These are phyloP conservation scores for Sminthurides aquaticus DNA, from an alignment of 2,888 invertebrate genomes.

Conservation along the genomic window DNA sequence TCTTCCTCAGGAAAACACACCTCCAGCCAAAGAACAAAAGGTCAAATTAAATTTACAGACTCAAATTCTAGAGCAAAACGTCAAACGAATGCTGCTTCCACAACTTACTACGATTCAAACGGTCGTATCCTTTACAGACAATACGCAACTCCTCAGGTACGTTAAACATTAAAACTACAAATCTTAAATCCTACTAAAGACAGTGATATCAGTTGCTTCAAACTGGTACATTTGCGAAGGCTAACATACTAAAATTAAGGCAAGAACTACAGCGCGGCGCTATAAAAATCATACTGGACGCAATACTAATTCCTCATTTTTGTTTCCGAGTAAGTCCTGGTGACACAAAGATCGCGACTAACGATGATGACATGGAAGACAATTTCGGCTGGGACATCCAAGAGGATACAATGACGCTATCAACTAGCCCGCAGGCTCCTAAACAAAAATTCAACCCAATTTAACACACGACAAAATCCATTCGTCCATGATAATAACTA, in stretches of 20 bases:
- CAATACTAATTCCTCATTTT: not conserved
- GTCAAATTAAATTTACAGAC: conserved; percentile 20
- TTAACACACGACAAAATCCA: too few species aligned
- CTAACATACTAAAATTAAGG: not conserved
- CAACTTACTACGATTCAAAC: not conserved
- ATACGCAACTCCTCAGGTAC: not conserved
- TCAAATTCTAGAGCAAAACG: conserved; percentile 12
- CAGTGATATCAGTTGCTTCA: too few species aligned
- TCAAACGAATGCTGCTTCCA: not conserved
- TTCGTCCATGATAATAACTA: too few species aligned
- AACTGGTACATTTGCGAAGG: too few species aligned
- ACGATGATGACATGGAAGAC: not conserved
- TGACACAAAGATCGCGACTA: not conserved
- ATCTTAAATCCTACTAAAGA: too few species aligned
- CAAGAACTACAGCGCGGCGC: too few species aligned
- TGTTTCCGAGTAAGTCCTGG: not conserved
- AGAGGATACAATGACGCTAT: too few species aligned
- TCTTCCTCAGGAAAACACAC: conserved; percentile 5
- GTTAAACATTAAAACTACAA: too few species aligned
- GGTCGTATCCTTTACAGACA: not conserved
- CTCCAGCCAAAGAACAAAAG: conserved; percentile 3
- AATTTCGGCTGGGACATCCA: not conserved
- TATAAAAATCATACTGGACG: too few species aligned
- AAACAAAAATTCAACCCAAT: too few species aligned
- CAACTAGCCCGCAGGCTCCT: too few species aligned